Conservation (phyloP, 1,140 invertebrate genomes). For the Mya arenaria region DNA sequence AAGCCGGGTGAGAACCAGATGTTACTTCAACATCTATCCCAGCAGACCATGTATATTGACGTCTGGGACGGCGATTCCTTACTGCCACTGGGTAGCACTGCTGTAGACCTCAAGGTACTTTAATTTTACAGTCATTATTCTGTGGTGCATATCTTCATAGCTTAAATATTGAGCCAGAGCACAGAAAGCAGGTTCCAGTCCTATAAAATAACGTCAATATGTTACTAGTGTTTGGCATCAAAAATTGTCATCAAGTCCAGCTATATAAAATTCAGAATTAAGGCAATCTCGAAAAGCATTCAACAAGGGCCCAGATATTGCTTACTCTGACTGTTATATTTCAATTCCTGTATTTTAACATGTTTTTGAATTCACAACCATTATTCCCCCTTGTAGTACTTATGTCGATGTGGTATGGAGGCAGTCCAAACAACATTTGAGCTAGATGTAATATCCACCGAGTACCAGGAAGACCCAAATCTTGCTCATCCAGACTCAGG, state of each 20-base stretch:
- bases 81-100: constrained; percentile 79
- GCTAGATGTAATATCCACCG: constrained; percentile 79
- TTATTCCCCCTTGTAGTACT: constrained; percentile 66
- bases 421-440: constrained; percentile 81
- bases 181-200: no score
- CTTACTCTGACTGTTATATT: no score
- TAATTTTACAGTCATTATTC: neutral
- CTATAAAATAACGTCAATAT: no score
- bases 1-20: constrained; percentile 79
- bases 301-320: no score
- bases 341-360: no score
- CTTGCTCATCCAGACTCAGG: constrained; percentile 65
- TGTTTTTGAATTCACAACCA: neutral
- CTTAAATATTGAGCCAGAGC: no score
- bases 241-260: no score
- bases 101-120: constrained; percentile 79
- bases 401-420: constrained; percentile 80
- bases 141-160: neutral
- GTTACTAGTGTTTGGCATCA: no score
- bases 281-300: no score
- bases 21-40: constrained; percentile 79
- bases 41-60: constrained; percentile 81
- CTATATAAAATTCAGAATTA: no score
- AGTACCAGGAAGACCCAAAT: constrained; percentile 75
- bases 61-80: constrained; percentile 82